Percentiles rank a stretch among this genome's conserved stretches.
These are phyloP conservation scores for Cybosia mesomella DNA, from an alignment of 2,888 invertebrate genomes.

Conservation along the genomic window DNA sequence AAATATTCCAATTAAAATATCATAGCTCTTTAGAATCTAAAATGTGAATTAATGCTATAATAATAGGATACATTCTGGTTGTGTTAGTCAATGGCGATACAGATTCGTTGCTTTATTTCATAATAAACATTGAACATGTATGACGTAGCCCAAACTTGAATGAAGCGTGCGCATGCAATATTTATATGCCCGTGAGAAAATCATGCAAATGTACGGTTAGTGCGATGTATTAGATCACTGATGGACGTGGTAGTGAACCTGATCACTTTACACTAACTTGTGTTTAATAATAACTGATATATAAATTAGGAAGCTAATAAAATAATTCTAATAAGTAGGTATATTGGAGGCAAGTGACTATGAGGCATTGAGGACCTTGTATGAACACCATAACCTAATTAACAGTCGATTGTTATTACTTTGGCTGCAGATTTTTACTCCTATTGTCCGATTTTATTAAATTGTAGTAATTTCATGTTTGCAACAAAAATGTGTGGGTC, in stretches of 20 bases:
- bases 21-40: background rate
- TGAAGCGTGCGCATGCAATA: slow-evolving; percentile 33
- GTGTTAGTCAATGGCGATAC: background rate
- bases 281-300: background rate
- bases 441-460: background rate
- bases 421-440: background rate
- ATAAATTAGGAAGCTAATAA: too few relatives aligned
- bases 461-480: background rate
- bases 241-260: slow-evolving; percentile 27
- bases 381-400: background rate
- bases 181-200: slow-evolving; percentile 23
- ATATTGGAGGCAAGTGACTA: background rate
- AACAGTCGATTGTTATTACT: background rate
- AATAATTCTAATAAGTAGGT: background rate
- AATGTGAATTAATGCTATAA: background rate
- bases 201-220: slow-evolving; percentile 46
- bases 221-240: slow-evolving; percentile 39
- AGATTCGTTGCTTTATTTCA: slow-evolving; percentile 3
- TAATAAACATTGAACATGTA: slow-evolving; percentile 15
- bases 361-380: background rate
- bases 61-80: background rate
- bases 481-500: background rate
- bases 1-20: background rate
- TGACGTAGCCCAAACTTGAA: slow-evolving; percentile 21
- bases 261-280: slow-evolving; percentile 26